Base-by-base conservation (phyloP, 2,113 vertebrate genomes). In the Scopus umbretta region DNA sequence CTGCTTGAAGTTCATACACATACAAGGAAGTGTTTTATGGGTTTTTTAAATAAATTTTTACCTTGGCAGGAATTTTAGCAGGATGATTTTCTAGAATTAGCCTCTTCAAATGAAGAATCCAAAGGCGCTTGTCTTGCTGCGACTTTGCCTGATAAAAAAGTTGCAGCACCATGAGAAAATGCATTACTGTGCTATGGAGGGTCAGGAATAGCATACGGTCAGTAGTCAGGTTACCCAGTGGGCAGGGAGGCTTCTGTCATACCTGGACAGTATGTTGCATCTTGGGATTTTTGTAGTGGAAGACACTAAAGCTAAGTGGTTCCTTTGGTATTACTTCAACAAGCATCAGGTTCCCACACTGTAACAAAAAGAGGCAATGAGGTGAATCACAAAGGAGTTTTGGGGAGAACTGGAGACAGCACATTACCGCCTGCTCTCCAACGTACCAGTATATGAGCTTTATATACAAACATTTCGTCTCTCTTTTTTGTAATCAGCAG, bases 321-420 rank as follows among this genome's bases (percentile, higher is more conserved):
- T 99, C 99, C 96, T 99, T 99, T 15, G 99, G 99, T 88, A 99
- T 99, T 75, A 99, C 98, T 89, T 99, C 99, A 91, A 99, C 99
- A n/a, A 99, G 98, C 99, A 99, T 99, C 94, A 99, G 98, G 97
- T 99, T 99, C 93, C 99, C 99, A 84, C 99, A 99, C 99, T 99
- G 97, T 25, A 96, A 89, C 7, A 61, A 34, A 94, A 27, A 97
- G 22, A 97, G 43, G 26, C 27, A 74, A 53, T 2, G 7, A 11
- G 4, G 34, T 86, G 73, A 98, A 66, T 88, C 19, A 25, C 0
- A 0, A 11, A n/a, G 40, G 13, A 66, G 0, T 11, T 91, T 29
- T 14, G 16, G 32, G 49, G 34, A 59, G 7, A 59, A 49, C 10
- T 5, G 12, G 6, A 34, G 19, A 71, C 8, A 94, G 59, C 18